Evolutionary conservation across 2,888 invertebrate species (phyloP).

Genomic region (Odontothrips loti): DNA sequence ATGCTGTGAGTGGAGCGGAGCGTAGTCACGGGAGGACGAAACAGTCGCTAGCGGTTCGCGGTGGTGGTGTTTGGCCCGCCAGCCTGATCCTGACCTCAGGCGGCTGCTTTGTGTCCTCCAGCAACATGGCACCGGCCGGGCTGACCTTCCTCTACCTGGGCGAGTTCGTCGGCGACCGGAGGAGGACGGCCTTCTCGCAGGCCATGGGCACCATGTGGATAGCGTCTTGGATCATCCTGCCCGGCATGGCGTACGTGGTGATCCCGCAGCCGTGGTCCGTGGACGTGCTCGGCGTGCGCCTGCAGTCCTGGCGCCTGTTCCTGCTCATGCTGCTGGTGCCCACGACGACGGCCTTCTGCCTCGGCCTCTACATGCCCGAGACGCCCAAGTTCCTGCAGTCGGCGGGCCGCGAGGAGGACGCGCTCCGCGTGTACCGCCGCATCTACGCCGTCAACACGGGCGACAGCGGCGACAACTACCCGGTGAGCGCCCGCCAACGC

Average conservation of each 20-base stretch:
- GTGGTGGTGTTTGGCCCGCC: neutral
- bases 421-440: conserved; percentile 55
- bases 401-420: conserved; percentile 56
- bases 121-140: conserved; percentile 52
- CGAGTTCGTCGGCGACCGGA: conserved; percentile 59
- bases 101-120: neutral
- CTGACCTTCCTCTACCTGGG: conserved; percentile 61
- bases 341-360: conserved; percentile 56
- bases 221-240: conserved; percentile 58
- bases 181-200: conserved; percentile 57
- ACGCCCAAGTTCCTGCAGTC: conserved; percentile 73
- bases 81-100: neutral
- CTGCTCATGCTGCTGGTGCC: conserved; percentile 63
- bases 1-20: conserved; percentile 47
- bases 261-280: conserved; percentile 52
- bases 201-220: conserved; percentile 62
- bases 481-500: conserved; percentile 46
- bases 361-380: conserved; percentile 64
- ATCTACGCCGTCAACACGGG: conserved; percentile 59
- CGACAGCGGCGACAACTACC: conserved; percentile 49
- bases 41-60: neutral
- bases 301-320: conserved; percentile 72
- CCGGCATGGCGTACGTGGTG: conserved; percentile 63
- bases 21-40: neutral
- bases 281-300: conserved; percentile 47